phyloP scores from a whole-genome alignment of 1,140 invertebrate species.

The Drosophila saltans region DNA sequence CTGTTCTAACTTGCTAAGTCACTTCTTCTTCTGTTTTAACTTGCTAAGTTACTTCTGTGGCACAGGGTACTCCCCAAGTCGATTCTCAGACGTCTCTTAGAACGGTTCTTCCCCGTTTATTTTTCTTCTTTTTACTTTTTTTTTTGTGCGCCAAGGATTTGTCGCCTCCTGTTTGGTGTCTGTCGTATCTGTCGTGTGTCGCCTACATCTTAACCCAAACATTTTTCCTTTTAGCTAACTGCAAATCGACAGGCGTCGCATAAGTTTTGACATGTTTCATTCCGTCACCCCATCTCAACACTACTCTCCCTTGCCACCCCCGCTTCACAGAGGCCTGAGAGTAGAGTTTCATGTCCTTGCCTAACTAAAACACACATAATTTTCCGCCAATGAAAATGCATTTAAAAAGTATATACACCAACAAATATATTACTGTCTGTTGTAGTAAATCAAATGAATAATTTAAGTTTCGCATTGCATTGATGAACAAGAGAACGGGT shows the following conservation, averaged over 20 bases:
- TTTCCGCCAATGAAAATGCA: constrained; percentile 47
- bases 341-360: constrained; percentile 68
- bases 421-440: constrained; percentile 50
- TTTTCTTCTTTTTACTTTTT: neutral
- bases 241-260: constrained; percentile 69
- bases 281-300: constrained; percentile 6
- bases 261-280: constrained; percentile 74
- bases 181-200: constrained; percentile 40
- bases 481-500: neutral
- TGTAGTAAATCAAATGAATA: constrained; percentile 60
- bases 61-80: neutral
- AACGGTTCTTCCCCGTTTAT: neutral
- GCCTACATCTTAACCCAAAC: constrained; percentile 45
- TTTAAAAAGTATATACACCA: constrained; percentile 52
- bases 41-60: no score
- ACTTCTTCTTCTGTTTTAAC: no score
- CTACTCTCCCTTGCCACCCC: neutral
- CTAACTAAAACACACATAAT: constrained; percentile 43
- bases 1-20: no score
- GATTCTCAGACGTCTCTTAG: neutral
- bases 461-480: constrained; percentile 51
- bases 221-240: constrained; percentile 42
- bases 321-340: constrained; percentile 46
- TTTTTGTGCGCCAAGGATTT: constrained; percentile 34
- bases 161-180: constrained; percentile 49